These are phyloP conservation scores for Rhynchonycteris naso DNA, from an alignment of 2,797 vertebrate genomes.

Conservation along the genomic window DNA sequence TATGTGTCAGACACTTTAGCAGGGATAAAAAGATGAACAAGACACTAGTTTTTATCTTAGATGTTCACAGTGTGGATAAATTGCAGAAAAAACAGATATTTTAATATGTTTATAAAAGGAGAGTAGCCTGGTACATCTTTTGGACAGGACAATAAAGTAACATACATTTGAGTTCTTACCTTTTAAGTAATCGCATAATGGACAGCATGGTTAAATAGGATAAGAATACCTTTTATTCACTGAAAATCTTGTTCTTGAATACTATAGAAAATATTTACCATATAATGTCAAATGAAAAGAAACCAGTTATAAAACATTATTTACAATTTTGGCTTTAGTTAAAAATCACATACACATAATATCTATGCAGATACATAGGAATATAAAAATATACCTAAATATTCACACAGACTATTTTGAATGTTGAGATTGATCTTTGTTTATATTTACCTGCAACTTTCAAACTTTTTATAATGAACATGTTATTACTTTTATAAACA, in stretches of 20 bases:
- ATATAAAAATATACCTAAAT: neutral
- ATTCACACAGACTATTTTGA: neutral
- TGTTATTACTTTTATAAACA: neutral
- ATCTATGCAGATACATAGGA: neutral
- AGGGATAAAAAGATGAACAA: neutral
- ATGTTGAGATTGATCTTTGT: neutral
- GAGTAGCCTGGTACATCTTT: neutral
- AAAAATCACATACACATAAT: neutral
- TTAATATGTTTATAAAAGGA: conserved; percentile 8
- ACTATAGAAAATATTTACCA: neutral
- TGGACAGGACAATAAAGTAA: neutral
- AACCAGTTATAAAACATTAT: neutral
- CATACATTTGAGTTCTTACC: neutral
- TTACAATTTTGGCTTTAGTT: conserved; percentile 7
- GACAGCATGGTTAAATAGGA: neutral
- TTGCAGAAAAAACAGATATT: neutral
- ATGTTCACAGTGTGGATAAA: neutral
- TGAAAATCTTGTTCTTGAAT: neutral
- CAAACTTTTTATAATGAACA: neutral
- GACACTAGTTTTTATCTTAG: neutral
- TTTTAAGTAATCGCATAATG: neutral
- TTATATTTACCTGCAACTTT: conserved; percentile 41
- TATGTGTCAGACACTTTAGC: neutral
- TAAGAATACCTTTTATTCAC: neutral
- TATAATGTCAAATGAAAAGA: neutral